Conservation (phyloP, 92 coral and sea anemone species). For the Scolanthus callimorphus region DNA sequence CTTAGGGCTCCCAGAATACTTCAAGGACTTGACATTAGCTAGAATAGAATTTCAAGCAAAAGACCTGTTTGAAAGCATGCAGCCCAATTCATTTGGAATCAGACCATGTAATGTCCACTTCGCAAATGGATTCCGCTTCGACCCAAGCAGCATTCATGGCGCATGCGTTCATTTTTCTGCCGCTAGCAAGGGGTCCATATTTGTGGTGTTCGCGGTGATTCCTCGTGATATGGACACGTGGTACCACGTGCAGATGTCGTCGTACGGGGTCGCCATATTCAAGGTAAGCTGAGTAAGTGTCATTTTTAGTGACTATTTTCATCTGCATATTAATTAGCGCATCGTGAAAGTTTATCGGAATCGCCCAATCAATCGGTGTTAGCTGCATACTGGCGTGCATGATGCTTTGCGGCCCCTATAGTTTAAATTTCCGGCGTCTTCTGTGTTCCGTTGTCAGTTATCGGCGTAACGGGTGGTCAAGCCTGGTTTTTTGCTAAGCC, state of each 20-base stretch:
- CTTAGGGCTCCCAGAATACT: conserved; percentile 2
- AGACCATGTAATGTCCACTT: conserved; percentile 31
- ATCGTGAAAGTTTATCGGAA: no score
- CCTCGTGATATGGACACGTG: conserved; percentile 2
- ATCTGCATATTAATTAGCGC: no score
- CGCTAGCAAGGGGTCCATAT: conserved; percentile 20
- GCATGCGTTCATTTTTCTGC: conserved; percentile 51
- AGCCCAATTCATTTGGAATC: conserved; percentile 6
- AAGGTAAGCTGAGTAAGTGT: conserved; percentile 12
- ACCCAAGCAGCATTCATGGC: conserved; percentile 18
- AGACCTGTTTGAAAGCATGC: conserved; percentile 4
- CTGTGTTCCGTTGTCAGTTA: no score
- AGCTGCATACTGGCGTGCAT: no score
- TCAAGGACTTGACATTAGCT: conserved; percentile 13
- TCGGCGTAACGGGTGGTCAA: no score
- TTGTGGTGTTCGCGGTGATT: conserved; percentile 28
- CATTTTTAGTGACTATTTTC: no score
- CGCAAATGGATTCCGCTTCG: conserved; percentile 49
- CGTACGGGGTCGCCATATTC: conserved; percentile 4
- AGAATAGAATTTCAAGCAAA: conserved; percentile 27
- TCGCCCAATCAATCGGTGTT: no score
- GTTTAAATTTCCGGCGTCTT: no score
- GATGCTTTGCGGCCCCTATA: no score
- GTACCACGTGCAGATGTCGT: conserved; percentile 14
- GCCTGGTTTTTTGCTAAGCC: no score